These are phyloP conservation scores for Tupiocoris notatus DNA, from an alignment of 2,888 invertebrate genomes.

Conservation along the genomic window DNA sequence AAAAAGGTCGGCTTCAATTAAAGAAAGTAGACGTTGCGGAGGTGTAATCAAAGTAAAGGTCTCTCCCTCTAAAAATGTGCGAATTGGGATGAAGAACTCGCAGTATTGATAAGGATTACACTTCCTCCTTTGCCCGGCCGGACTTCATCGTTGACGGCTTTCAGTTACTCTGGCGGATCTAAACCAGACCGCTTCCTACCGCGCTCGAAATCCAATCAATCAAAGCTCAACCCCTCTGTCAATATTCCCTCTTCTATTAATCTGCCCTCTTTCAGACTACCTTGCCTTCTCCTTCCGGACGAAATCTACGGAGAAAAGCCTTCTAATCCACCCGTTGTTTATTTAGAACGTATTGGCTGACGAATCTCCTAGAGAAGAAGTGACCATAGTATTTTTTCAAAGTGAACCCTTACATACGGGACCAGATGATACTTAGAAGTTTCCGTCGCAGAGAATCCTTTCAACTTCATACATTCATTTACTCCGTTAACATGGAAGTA, in stretches of 20 bases:
- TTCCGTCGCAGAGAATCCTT: no score
- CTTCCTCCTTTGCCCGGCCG: not conserved
- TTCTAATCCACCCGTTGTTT: slow-evolving; percentile 26
- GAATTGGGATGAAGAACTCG: not conserved
- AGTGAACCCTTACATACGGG: no score
- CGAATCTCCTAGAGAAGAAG: no score
- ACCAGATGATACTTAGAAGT: no score
- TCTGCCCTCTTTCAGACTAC: slow-evolving; percentile 31
- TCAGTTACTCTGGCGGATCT: not conserved
- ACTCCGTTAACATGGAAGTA: no score
- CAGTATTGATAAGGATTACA: not conserved
- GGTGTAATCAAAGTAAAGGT: slow-evolving; percentile 33
- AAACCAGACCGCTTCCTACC: not conserved
- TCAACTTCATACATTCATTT: no score
- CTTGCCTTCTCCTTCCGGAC: slow-evolving; percentile 24
- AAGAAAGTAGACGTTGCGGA: slow-evolving; percentile 18
- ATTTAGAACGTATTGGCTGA: slow-evolving; percentile 6
- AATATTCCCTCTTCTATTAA: slow-evolving; percentile 39
- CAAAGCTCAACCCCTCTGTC: slow-evolving; percentile 37
- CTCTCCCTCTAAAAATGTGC: not conserved
- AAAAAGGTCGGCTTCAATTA: slow-evolving; percentile 26
- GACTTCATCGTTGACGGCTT: not conserved
- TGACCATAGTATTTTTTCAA: no score
- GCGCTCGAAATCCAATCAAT: slow-evolving; percentile 34
- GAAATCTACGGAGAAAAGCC: not conserved